Percentiles rank a stretch among this genome's conserved stretches.
Evolutionary conservation across 2,797 vertebrate genomes (phyloP).

Genomic region (Knipowitschia caucasica): DNA sequence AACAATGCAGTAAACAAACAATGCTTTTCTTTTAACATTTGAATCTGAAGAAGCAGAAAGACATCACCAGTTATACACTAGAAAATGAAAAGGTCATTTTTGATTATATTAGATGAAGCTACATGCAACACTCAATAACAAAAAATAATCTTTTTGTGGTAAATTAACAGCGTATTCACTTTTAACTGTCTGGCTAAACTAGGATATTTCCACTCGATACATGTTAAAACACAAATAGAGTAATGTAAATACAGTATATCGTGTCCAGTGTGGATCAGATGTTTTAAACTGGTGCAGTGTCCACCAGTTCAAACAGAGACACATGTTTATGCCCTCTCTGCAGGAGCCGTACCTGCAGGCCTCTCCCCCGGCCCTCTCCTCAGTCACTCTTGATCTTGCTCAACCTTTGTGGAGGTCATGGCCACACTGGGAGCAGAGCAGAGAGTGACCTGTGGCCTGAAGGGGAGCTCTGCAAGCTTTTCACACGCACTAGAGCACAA

Average conservation of each 20-base stretch:
- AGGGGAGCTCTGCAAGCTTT: slow-evolving; percentile 24
- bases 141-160: no score
- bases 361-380: slow-evolving; percentile 5
- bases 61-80: neutral
- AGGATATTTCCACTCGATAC: no score
- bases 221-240: no score
- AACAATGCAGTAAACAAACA: no score
- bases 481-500: neutral
- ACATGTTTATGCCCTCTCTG: slow-evolving; percentile 1
- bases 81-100: no score
- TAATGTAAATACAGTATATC: no score
- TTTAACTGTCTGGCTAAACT: no score
- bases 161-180: no score
- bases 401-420: slow-evolving; percentile 30
- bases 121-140: no score
- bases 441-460: slow-evolving; percentile 1
- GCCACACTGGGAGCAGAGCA: slow-evolving; percentile 11
- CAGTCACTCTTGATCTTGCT: slow-evolving; percentile 46
- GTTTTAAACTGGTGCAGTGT: neutral
- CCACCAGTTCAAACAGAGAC: neutral
- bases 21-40: neutral
- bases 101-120: no score
- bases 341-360: slow-evolving; percentile 7
- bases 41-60: neutral
- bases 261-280: no score